Percentiles rank a stretch among this genome's conserved stretches.
Evolutionary conservation across 1,140 invertebrate species (phyloP).

Genomic region (Drosophila orosa): DNA sequence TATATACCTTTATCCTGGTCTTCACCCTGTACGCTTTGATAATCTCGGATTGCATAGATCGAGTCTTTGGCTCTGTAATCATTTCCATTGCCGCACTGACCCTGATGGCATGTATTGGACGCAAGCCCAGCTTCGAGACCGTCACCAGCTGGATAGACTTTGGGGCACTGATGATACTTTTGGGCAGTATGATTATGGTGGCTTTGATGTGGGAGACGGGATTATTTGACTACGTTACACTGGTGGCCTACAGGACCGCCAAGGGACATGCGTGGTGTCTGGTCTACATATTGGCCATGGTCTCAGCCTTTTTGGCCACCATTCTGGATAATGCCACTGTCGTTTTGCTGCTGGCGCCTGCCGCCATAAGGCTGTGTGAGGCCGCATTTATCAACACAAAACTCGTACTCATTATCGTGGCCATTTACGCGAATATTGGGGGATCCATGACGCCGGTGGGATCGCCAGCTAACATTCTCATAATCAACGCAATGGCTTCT

Average conservation of each 20-base stretch:
- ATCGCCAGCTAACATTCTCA: slow-evolving; percentile 95
- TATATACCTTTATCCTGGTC: slow-evolving; percentile 86
- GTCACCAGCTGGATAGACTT: slow-evolving; percentile 93
- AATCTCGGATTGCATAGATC: slow-evolving; percentile 91
- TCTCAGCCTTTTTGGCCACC: slow-evolving; percentile 91
- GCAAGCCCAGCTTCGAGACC: slow-evolving; percentile 88
- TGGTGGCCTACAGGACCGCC: slow-evolving; percentile 86
- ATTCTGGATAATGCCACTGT: slow-evolving; percentile 95
- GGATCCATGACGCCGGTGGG: slow-evolving; percentile 93
- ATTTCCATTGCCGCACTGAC: slow-evolving; percentile 89
- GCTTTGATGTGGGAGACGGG: slow-evolving; percentile 93
- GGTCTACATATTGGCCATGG: slow-evolving; percentile 90
- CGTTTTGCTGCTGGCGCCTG: slow-evolving; percentile 92
- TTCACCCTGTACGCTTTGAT: slow-evolving; percentile 91
- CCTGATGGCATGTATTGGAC: slow-evolving; percentile 88
- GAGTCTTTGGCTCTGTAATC: slow-evolving; percentile 91
- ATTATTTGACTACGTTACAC: slow-evolving; percentile 93
- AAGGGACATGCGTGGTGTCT: slow-evolving; percentile 92
- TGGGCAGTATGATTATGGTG: slow-evolving; percentile 95
- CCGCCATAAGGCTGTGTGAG: slow-evolving; percentile 94
- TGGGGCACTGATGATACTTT: slow-evolving; percentile 91
- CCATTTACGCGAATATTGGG: slow-evolving; percentile 93
- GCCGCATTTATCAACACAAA: slow-evolving; percentile 93
- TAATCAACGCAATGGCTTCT: slow-evolving; percentile 88
- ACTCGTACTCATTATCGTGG: slow-evolving; percentile 89